Percentiles rank a stretch among this genome's conserved stretches.
These are phyloP conservation scores for Drosophila monieri DNA, from an alignment of 2,888 invertebrate species.

Conservation along the genomic window DNA sequence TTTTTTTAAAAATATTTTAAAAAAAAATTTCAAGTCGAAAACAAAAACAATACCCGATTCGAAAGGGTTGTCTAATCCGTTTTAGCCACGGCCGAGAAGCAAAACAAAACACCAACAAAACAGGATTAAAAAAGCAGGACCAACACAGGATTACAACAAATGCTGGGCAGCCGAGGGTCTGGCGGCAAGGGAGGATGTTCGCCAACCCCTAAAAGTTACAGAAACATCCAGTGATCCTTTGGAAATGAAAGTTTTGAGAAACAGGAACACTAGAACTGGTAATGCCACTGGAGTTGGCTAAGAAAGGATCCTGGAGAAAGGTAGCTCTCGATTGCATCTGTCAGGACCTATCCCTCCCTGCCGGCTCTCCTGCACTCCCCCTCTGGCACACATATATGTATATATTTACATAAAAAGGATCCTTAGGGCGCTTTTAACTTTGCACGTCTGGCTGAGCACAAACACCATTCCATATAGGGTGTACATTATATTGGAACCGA, in stretches of 20 bases:
- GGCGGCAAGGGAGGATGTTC: conserved; percentile 1
- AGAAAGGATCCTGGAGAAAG: neutral
- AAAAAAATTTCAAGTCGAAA: neutral
- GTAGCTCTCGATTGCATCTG: neutral
- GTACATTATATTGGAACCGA: neutral
- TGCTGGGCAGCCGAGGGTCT: conserved; percentile 2
- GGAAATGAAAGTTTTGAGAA: conserved; percentile 1
- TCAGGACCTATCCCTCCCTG: neutral
- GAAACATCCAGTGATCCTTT: neutral
- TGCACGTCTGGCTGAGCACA: conserved; percentile 70
- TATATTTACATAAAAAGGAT: conserved; percentile 47
- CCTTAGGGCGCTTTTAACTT: conserved; percentile 69
- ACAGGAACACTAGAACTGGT: neutral
- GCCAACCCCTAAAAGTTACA: conserved; percentile 34
- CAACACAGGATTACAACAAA: conserved; percentile 60
- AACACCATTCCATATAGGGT: neutral
- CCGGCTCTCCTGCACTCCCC: conserved; percentile 3
- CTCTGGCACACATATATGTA: neutral
- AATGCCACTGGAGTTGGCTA: neutral
- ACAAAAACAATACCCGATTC: neutral
- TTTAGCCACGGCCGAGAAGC: conserved; percentile 26
- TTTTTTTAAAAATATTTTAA: neutral
- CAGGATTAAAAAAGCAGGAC: conserved; percentile 62
- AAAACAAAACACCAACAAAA: conserved; percentile 50
- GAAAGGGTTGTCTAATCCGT: conserved; percentile 39